phyloP scores from a whole-genome alignment of 2,113 vertebrate genomes.

The Hyperopisus bebe region DNA sequence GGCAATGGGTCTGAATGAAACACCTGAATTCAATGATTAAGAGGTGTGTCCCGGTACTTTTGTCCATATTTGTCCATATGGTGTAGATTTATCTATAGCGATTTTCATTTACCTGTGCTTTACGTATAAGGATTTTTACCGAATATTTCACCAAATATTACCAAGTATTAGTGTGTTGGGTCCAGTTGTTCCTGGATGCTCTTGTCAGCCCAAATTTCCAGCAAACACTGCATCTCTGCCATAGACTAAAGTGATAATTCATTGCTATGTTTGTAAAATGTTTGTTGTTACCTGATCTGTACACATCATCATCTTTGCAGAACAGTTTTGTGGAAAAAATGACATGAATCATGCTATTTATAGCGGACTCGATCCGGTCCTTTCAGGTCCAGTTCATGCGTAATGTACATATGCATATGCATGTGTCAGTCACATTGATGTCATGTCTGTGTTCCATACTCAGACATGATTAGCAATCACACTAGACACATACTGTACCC shows the following conservation, averaged over 20 bases:
- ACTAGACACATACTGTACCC: neutral
- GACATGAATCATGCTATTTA: neutral
- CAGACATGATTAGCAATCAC: neutral
- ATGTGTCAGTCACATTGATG: neutral
- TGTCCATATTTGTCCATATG: too few species aligned
- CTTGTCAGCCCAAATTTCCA: neutral
- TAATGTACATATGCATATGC: neutral
- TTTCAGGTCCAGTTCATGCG: neutral
- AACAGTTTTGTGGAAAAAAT: neutral
- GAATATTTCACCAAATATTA: neutral
- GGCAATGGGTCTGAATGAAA: too few species aligned
- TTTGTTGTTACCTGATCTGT: neutral
- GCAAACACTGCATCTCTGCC: neutral
- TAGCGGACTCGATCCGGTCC: neutral
- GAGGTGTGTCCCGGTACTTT: too few species aligned
- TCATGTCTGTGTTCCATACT: neutral
- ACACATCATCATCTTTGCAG: neutral
- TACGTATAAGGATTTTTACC: neutral
- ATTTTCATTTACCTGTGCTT: neutral
- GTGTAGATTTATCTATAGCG: neutral
- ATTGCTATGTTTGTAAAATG: neutral
- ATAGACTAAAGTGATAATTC: neutral
- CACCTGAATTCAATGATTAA: too few species aligned
- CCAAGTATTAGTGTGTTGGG: neutral
- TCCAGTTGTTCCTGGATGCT: neutral